phyloP scores from a whole-genome alignment of 2,797 vertebrate genomes.

The Mustela erminea region DNA sequence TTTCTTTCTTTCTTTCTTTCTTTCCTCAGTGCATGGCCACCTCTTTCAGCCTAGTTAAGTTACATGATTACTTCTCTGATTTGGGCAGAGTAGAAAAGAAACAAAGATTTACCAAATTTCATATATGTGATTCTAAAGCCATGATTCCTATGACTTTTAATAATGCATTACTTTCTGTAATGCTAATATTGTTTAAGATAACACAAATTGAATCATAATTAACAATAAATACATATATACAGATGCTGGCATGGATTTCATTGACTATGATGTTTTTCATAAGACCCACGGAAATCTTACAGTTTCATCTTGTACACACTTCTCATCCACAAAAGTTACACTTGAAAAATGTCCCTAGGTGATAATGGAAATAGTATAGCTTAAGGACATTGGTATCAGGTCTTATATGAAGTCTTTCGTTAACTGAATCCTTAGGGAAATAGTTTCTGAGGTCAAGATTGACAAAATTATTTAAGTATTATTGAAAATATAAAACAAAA shows the following conservation, averaged over 20 bases:
- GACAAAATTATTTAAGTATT: conserved; percentile 86
- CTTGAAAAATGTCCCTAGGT: conserved; percentile 56
- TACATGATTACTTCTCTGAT: background rate
- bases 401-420: conserved; percentile 30
- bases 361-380: background rate
- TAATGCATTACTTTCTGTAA: background rate
- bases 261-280: background rate
- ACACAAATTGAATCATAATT: background rate
- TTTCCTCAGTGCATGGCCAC: background rate
- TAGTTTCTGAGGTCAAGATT: conserved; percentile 81
- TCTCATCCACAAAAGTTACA: conserved; percentile 5
- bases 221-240: background rate
- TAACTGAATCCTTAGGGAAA: conserved; percentile 75
- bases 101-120: background rate
- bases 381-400: conserved; percentile 17
- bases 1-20: background rate
- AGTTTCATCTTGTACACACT: background rate
- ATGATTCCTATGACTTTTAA: conserved; percentile 26
- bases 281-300: background rate
- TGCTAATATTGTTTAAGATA: background rate
- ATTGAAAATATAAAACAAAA: conserved; percentile 88
- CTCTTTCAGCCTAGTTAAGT: conserved; percentile 26
- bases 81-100: background rate
- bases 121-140: conserved; percentile 42
- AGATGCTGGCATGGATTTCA: background rate